Base-by-base conservation (phyloP, 2,113 vertebrate genomes). In the Mystacornis crossleyi region DNA sequence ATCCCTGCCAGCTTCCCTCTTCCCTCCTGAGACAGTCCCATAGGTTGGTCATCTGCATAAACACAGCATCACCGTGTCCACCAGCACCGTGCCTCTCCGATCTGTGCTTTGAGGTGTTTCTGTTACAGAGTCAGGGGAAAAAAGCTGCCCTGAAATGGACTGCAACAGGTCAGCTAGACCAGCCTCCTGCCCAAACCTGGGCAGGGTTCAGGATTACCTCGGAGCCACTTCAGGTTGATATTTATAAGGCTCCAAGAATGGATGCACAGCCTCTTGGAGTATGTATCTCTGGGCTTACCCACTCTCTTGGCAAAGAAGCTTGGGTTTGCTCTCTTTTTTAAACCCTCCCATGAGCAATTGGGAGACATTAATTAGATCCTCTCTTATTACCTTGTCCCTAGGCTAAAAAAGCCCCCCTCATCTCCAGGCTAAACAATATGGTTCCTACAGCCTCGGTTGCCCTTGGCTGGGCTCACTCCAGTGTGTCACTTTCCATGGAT, bases 401-500 rank as follows among this genome's bases (percentile, higher is more conserved):
- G 28, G 28, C 51, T 82, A 55, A 90, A 77, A 24, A 48, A 66
- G 24, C 36, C 33, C 24, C 42, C 29, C 26, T 82, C 6, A 11
- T 36, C 58, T 55, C 28, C 38, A 67, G 9, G 43, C 42, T 80
- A 50, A 86, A 53, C 25, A 71, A 42, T 3, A 3, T 29, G 26
- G 33, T 53, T 90, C 33, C 62, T 69, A 24, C 10, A 64, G 21
- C 70, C 28, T 53, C 55, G 47, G 18, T 54, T 29, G 31, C 31
- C 25, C 19, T 31, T 0, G 0, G 26, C 33, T 78, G 40, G 14
- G 25, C 25, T 90, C 2, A 1, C 12, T 25, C 21, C 51, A n/a
- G 12, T 57, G 78, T 81, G 50, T 65, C 48, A 18, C 25, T 55
- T 54, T 53, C 11, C 4, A 0, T 28, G n/a, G 81, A 21, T 2